Conservation (phyloP, 2,113 vertebrate genomes). For the Origma solitaria region DNA sequence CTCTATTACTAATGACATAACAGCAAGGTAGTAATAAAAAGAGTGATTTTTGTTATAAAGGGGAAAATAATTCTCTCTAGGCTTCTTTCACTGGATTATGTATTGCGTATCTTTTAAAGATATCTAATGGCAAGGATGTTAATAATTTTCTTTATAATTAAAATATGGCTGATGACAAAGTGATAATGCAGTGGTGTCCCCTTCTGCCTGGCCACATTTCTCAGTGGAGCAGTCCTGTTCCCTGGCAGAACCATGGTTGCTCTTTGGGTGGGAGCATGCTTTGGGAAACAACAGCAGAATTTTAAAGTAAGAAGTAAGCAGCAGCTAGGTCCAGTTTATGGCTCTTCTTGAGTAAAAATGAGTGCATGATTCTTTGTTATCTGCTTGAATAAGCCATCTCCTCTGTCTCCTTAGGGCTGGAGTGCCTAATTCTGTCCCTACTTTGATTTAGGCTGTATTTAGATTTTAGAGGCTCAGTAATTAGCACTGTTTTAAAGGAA, state of each 20-base stretch:
- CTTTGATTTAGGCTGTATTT: not conserved
- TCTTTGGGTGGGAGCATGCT: not conserved
- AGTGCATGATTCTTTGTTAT: not conserved
- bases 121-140: not conserved
- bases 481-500: not conserved
- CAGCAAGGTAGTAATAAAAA: conserved; percentile 37
- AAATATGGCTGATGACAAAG: not conserved
- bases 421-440: not conserved
- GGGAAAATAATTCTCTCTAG: not conserved
- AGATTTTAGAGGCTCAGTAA: not conserved
- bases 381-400: not conserved
- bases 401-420: not conserved
- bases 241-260: not conserved
- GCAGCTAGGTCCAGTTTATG: not conserved
- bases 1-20: conserved; percentile 39
- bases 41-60: conserved; percentile 26
- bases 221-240: not conserved
- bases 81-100: not conserved
- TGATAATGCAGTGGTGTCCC: not conserved
- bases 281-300: not conserved
- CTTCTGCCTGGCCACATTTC: not conserved
- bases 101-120: not conserved
- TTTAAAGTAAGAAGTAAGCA: not conserved
- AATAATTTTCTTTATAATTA: conserved; percentile 6
- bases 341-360: not conserved